Evolutionary conservation across 2,113 vertebrate genomes (phyloP), one percentile per base, ranked within the genome.

Genomic region (Paralichthys olivaceus): DNA sequence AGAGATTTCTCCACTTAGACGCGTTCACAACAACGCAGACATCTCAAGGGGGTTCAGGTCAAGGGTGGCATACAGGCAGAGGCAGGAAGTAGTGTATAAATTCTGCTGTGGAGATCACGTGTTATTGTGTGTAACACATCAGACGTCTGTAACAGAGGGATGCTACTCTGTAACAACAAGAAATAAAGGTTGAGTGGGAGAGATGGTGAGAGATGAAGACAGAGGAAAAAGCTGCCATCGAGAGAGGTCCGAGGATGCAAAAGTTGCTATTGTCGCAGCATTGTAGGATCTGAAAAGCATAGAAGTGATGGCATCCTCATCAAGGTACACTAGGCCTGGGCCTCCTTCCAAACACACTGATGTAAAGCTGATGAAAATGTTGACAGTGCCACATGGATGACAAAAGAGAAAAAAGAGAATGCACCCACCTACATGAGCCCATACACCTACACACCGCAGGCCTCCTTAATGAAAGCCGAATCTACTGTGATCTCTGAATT

Each of bases 301-400:
- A 19, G 51, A 73, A 56, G 56, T 63, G 49, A 83, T 59, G 17
- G 83, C 72, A 80, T 53, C 72, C 82, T 62, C 64, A 74, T 84
- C 72, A 69, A 83, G 59, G 58, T 76, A 79, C 86, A 76, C 71
- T 53, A 19, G 54, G 60, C 68, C 71, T 66, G 72, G 74, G 69
- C 69, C 67, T 72, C 65, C 71, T n/a, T 82, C 86, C 79, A 83
- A 73, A 83, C 56, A 71, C 62, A 59, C 84, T 90, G 89, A 90
- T 60, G 89, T 81, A 90, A 92, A 89, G 79, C 85, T 90, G 88
- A 92, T 87, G 90, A 90, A 89, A 89, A 88, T 84, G 20, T 57
- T 83, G 88, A 84, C 89, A 86, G 45, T 59, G 56, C 32, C 78
- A 61, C 69, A 28, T 12, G 29, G 54, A 87, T 65, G 72, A 79